A percentile compares a stretch with the other conserved stretches of the same genome.
These are phyloP conservation scores for Amphipyra tragopoginis DNA, from an alignment of 2,888 invertebrate species.

Conservation along the genomic window DNA sequence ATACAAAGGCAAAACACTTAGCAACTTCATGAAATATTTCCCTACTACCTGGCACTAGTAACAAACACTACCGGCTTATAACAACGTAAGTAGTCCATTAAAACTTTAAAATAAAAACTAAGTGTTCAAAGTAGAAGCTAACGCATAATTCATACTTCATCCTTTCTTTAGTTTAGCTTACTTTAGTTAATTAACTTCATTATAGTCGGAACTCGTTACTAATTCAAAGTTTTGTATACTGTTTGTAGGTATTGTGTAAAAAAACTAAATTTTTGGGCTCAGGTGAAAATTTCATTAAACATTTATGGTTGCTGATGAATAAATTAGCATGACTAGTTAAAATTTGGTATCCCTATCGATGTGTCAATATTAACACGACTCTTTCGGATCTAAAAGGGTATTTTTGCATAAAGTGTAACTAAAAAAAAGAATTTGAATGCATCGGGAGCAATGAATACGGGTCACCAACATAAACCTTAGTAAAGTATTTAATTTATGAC, in stretches of 20 bases:
- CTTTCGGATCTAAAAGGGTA: too few relatives aligned
- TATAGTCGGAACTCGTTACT: constrained; percentile 6
- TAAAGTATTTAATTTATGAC: too few relatives aligned
- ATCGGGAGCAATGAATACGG: too few relatives aligned
- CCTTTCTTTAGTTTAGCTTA: constrained; percentile 16
- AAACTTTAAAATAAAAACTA: constrained; percentile 26
- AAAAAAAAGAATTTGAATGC: too few relatives aligned
- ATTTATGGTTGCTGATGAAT: too few relatives aligned
- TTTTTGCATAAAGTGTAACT: too few relatives aligned
- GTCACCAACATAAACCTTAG: too few relatives aligned
- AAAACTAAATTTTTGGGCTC: not conserved
- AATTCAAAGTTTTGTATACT: constrained; percentile 9
- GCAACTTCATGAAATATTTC: not conserved
- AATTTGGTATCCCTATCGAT: too few relatives aligned
- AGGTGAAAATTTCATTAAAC: not conserved
- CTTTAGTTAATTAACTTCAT: constrained; percentile 25
- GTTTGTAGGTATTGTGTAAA: not conserved
- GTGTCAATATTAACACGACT: too few relatives aligned
- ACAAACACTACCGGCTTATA: constrained; percentile 4
- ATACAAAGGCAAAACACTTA: not conserved
- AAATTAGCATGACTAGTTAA: too few relatives aligned
- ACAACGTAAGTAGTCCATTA: constrained; percentile 21
- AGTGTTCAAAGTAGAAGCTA: constrained; percentile 9
- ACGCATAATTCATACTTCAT: constrained; percentile 19
- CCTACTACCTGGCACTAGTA: not conserved